Evolutionary conservation across 2,113 vertebrate genomes (phyloP).

Genomic region (Condylura cristata): DNA sequence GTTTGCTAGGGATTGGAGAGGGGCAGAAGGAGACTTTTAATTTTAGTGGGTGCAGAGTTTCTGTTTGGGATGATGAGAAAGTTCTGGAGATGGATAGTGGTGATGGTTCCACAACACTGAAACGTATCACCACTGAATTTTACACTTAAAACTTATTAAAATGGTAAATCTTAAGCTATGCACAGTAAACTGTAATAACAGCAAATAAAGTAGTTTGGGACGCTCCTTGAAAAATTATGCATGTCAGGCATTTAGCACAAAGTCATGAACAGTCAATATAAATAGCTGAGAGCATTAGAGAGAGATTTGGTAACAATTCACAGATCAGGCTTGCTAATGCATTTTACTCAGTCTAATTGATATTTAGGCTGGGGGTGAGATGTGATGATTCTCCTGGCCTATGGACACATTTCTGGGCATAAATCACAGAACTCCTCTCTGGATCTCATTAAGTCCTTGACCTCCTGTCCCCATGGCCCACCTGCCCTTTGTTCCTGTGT

Average conservation of each 20-base stretch:
- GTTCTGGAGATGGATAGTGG: background rate
- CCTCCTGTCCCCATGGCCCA: background rate
- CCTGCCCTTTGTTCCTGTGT: background rate
- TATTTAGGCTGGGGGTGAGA: background rate
- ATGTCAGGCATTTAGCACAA: background rate
- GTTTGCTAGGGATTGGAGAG: background rate
- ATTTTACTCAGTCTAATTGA: background rate
- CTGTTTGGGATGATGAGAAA: background rate
- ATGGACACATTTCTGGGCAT: background rate
- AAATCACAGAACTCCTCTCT: background rate
- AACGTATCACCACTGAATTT: background rate
- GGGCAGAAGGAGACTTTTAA: background rate
- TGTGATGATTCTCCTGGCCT: background rate
- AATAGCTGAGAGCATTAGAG: background rate
- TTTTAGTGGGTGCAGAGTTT: background rate
- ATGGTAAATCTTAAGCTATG: background rate
- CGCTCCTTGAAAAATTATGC: background rate
- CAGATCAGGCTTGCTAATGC: background rate
- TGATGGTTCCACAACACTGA: background rate
- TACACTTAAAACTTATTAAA: background rate
- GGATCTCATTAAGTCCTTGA: background rate
- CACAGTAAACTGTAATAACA: background rate
- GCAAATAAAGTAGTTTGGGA: background rate
- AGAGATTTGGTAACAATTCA: background rate
- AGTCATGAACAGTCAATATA: background rate